Base-by-base conservation (phyloP, 2,888 invertebrate genomes). In the Patella pellucida region DNA sequence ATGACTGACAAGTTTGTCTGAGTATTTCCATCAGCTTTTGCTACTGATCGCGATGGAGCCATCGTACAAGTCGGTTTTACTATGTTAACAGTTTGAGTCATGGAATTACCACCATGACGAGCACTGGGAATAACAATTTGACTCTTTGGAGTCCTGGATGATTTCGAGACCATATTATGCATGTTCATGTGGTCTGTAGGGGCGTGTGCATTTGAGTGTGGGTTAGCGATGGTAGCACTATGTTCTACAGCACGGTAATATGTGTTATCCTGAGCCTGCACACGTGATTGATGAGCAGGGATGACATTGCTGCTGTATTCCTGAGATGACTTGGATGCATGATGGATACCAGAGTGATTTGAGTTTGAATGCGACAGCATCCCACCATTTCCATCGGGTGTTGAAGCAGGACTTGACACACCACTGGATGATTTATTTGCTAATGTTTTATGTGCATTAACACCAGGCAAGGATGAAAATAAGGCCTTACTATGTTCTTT, bases 1-100 rank as follows among this genome's bases (percentile, higher is more conserved):
- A 87, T 79, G 52, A 88, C 86, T 0, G 89, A 86, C 50, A 87
- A 74, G 72, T 85, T 83, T 9, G 87, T 85, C 75, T 86, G 87
- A 0, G 86, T 85, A 76, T 85, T 86, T 41, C 83, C 81, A 75
- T 87, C 87, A 2, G 87, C 79, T 74, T 86, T 86, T 50, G 77
- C 74, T 75, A 80, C 72, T 9, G 80, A 76, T 72, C 82, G 81
- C 7, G 81, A 82, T 12, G 82, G 79, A 12, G 78, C 73, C 41
- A 77, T 75, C 50, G 84, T 81, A 76, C 85, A 85, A 16, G 85
- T 85, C 16, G 88, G 87, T 74, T 88, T 88, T 50, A 87, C 87
- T 15, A 87, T 84, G 75, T 87, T 87, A 23, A 88, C 85, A 16
- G 86, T 84, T 71, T 86, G 85, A 52, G 84, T 82, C 14, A 75